Base-by-base conservation (phyloP, 1,140 invertebrate genomes). In the Goniozus legneri region DNA sequence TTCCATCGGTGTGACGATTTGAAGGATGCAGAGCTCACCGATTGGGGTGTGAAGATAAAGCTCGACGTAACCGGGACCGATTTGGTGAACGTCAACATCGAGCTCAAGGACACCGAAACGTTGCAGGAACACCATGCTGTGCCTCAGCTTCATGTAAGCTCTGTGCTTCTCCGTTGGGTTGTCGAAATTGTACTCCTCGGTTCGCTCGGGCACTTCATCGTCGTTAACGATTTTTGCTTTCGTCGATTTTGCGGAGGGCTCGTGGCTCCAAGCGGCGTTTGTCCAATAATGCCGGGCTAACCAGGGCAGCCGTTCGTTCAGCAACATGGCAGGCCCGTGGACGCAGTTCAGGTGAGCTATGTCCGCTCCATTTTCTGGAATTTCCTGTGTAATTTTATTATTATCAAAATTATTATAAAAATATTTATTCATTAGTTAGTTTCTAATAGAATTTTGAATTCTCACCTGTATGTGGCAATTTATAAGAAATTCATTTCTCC, bases 311-410 rank as follows among this genome's bases (percentile, higher is more conserved):
- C 32, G 6, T 1, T 78, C 66, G 20, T 84, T 80, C 18, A 79
- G 56, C 27, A 89, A 56, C 56, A 87, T 67, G 22, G 78, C 63
- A 14, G 81, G 71, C 18, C 79, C 80, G 56, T 95, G 92, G 0
- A 95, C 79, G 0, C 84, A 80, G 39, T 79, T 80, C 8, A 96
- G 75, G 65, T 95, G 92, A 0, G 85, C 84, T 1, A 87, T 75
- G 65, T 96, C 92, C 0, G 91, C 88, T 0, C 91, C 92, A 60
- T 96, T 96, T 71, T 95, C 92, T 1, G 92, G 91, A 33, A 95
- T 89, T 62, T 95, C 92, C 87, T 95, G 65, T 44, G n/a, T 36
- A 8, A 16, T 7, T 6, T 3, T 12, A 20, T 43, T 33, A 18
- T 2, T 0, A 43, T 32, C 27, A 34, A 40, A 20, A 21, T n/a